A percentile compares a stretch with the other conserved stretches of the same genome.
Evolutionary conservation across 1,140 invertebrate genomes (phyloP).

Genomic region (Spodoptera frugiperda): DNA sequence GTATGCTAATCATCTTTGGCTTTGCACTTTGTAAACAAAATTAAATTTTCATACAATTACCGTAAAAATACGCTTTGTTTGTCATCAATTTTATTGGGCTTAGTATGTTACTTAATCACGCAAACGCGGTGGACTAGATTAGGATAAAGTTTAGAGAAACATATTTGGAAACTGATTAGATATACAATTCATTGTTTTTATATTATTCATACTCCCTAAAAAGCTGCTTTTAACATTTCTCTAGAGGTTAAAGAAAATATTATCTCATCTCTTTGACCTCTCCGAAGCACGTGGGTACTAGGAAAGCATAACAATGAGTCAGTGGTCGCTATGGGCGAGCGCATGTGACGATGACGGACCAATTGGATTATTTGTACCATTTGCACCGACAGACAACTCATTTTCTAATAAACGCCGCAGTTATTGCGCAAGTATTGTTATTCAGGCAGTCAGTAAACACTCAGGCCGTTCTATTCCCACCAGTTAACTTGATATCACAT

Average conservation of each 20-base stretch:
- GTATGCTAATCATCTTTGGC: constrained; percentile 21
- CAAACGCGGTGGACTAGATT: too few relatives aligned
- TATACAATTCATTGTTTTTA: too few relatives aligned
- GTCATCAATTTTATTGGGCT: too few relatives aligned
- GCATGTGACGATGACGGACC: constrained; percentile 23
- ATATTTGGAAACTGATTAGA: too few relatives aligned
- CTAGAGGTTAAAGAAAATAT: too few relatives aligned
- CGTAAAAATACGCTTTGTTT: too few relatives aligned
- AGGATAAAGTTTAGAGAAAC: too few relatives aligned
- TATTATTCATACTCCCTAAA: too few relatives aligned
- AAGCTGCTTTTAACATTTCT: too few relatives aligned
- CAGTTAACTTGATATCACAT: constrained; percentile 7
- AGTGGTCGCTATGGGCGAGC: not conserved
- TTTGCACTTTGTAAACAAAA: too few relatives aligned
- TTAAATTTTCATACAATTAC: too few relatives aligned
- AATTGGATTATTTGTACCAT: constrained; percentile 19
- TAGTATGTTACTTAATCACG: too few relatives aligned
- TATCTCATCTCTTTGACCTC: not conserved
- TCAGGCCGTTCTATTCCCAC: not conserved
- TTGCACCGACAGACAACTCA: constrained; percentile 20
- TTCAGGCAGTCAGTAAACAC: not conserved
- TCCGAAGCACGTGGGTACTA: constrained; percentile 12
- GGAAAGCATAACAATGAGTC: constrained; percentile 17
- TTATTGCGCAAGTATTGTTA: constrained; percentile 35
- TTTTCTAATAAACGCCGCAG: constrained; percentile 32